Conservation (phyloP, 2,888 invertebrate genomes). For the Meliscaeva auricollis region DNA sequence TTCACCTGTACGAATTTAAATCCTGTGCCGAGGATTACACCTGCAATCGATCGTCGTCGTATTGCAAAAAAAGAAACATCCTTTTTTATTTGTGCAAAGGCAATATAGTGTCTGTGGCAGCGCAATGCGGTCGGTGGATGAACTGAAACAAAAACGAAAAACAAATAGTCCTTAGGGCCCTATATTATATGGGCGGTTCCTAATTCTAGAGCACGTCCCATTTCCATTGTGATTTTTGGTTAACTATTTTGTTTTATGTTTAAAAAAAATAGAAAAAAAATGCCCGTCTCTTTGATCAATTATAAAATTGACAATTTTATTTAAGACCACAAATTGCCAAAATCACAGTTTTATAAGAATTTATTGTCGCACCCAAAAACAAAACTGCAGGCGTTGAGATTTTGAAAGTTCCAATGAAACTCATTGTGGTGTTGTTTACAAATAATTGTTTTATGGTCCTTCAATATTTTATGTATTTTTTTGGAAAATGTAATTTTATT, state of each 20-base stretch:
- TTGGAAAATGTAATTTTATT: background rate
- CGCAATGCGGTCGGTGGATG: slow-evolving; percentile 41
- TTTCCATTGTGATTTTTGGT: slow-evolving; percentile 43
- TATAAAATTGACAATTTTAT: slow-evolving; percentile 61
- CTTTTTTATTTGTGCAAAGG: slow-evolving; percentile 42
- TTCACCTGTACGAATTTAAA: slow-evolving; percentile 76
- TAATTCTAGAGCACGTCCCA: slow-evolving; percentile 62
- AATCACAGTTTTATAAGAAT: slow-evolving; percentile 15
- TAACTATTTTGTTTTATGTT: background rate
- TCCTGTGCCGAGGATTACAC: slow-evolving; percentile 74
- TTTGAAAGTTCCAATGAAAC: slow-evolving; percentile 61
- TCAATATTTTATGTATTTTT: background rate
- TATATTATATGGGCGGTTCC: slow-evolving; percentile 70
- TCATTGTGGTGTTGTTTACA: background rate
- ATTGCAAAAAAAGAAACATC: slow-evolving; percentile 72
- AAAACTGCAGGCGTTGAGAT: slow-evolving; percentile 36
- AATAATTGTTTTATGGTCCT: background rate
- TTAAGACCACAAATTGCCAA: slow-evolving; percentile 50
- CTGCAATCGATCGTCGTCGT: slow-evolving; percentile 69
- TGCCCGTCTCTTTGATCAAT: slow-evolving; percentile 26
- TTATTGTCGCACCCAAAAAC: slow-evolving; percentile 5
- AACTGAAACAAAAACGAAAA: slow-evolving; percentile 57
- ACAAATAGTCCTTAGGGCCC: slow-evolving; percentile 68
- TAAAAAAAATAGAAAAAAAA: background rate
- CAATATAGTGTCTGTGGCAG: background rate